Base-by-base conservation (phyloP, 2,797 vertebrate species). In the Sebastiscus tertius region DNA sequence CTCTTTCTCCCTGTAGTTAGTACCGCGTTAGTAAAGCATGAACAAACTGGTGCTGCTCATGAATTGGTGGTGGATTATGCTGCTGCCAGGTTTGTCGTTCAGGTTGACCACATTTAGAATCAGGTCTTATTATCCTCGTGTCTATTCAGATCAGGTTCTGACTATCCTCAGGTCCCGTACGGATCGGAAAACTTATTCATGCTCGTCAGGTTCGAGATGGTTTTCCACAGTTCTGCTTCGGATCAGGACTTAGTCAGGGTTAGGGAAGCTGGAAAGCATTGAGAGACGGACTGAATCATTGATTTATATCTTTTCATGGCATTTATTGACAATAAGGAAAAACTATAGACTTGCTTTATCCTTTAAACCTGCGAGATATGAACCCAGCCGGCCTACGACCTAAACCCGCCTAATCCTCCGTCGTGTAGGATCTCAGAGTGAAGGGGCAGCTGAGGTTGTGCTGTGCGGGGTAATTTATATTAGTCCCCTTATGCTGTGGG, bases 401-500 rank as follows among this genome's bases (percentile, higher is more conserved):
- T 31, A 52, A 85, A 83, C 65, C 65, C 13, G 0, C 59, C 46
- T 87, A 81, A 85, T 86, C 85, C 75, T 73, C 26, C 22, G 34
- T 58, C 9, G 5, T 67, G 56, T 46, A 39, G 49, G 72, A 71
- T 72, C 63, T 63, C 33, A 10, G 65, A 36, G 26, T 72, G 18
- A 63, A 73, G 70, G 46, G 55, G 24, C 65, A 75, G 73, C 72
- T 67, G 71, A 71, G 58, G 70, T 54, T 70, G 54, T 39, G 33
- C 10, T 55, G 56, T 69, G 18, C 24, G 2, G 49, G 49, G 42
- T 82, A 39, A 84, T 87, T 88, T 79, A 70, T 79, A 80, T 69
- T 26, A 42, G 20, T 61, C 60, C 63, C 61, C 31, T 74, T 13
- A 39, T 72, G 72, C 72, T 56, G 79, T 42, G 59, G 77, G 78